A percentile compares a stretch with the other conserved stretches of the same genome.
phyloP scores from a whole-genome alignment of 2,113 vertebrate genomes.

The Tauraco erythrolophus region DNA sequence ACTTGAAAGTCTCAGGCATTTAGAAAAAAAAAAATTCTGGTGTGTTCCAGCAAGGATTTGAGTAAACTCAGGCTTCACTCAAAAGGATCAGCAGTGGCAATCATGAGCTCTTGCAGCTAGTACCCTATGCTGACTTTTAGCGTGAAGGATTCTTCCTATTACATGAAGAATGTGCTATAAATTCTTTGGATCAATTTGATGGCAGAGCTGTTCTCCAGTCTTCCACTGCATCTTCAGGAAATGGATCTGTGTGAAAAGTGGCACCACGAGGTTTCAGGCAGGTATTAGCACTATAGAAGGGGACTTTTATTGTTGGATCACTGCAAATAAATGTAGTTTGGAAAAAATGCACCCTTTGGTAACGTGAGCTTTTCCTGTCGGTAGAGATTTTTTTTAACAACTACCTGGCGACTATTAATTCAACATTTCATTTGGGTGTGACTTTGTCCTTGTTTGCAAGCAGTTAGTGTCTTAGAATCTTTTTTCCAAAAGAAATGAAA shows the following conservation, averaged over 20 bases:
- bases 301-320: not conserved
- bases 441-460: not conserved
- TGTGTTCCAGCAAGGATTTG: not conserved
- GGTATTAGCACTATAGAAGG: not conserved
- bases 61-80: not conserved
- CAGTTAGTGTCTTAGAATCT: not conserved
- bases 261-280: not conserved
- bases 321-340: not conserved
- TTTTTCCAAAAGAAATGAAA: not conserved
- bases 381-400: not conserved
- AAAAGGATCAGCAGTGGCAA: not conserved
- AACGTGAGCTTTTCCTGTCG: not conserved
- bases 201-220: not conserved
- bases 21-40: not conserved
- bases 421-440: not conserved
- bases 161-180: not conserved
- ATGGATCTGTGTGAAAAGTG: not conserved
- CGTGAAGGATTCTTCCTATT: not conserved
- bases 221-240: not conserved
- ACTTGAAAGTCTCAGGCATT: not conserved
- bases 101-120: not conserved
- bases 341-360: not conserved
- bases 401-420: not conserved
- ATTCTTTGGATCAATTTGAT: not conserved
- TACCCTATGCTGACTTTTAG: not conserved